Percentiles rank a stretch among this genome's conserved stretches.
Conservation (phyloP, 1,140 invertebrate species). For the Propsilocerus akamusi region DNA sequence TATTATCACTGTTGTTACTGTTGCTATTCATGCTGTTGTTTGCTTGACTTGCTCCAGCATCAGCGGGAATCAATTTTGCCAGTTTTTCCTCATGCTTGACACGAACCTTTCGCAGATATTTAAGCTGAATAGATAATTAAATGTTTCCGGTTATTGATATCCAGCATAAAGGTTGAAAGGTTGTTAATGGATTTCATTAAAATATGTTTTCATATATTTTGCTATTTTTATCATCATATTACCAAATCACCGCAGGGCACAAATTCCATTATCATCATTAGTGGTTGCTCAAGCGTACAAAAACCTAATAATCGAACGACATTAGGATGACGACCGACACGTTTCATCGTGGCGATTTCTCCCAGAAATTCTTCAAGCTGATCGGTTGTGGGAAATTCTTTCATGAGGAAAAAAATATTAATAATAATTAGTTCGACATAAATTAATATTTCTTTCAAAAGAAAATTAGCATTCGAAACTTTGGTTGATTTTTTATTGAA, state of each 20-base stretch:
- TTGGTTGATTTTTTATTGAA: background rate
- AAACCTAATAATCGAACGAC: constrained; percentile 62
- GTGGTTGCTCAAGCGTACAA: constrained; percentile 45
- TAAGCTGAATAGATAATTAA: too few relatives aligned
- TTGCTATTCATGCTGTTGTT: background rate
- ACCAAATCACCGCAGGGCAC: constrained; percentile 61
- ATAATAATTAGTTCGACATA: background rate
- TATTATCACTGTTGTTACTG: background rate
- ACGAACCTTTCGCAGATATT: background rate
- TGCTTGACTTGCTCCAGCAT: constrained; percentile 11
- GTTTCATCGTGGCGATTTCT: constrained; percentile 65
- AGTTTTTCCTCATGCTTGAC: background rate
- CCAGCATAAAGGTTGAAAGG: too few relatives aligned
- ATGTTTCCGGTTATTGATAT: too few relatives aligned
- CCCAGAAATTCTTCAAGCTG: constrained; percentile 44
- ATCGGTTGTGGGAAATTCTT: constrained; percentile 31
- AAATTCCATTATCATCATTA: constrained; percentile 60
- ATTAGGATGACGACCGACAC: constrained; percentile 54
- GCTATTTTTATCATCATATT: constrained; percentile 22
- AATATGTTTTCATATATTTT: background rate
- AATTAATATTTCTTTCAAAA: background rate
- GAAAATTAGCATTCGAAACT: background rate
- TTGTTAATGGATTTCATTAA: background rate
- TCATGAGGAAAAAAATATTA: background rate
- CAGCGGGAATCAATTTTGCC: constrained; percentile 20